Evolutionary conservation across 2,888 invertebrate species (phyloP), one percentile per base, ranked within the genome.

Genomic region (Habrosyne pyritoides): DNA sequence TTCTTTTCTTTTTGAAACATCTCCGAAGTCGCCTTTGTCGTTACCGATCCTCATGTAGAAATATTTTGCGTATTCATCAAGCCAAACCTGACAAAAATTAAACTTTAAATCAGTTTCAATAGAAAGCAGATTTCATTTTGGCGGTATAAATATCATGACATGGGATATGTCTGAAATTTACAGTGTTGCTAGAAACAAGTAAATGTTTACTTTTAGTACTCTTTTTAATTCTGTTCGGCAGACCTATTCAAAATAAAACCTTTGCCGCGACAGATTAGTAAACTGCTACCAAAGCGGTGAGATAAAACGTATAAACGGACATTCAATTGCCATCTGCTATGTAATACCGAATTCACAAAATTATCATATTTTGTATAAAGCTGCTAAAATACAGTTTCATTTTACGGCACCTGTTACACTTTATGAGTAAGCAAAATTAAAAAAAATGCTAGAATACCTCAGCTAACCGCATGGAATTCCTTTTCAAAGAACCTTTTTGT

Each of bases 11-110:
- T 94, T 93, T 7, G 95, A 94, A 4, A 99, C 95, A 87, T 99
- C 97, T 1, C 99, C 99, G 84, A 94, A 98, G 75, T 99, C 96
- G 47, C 97, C 97, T 91, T 96, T 95, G 73, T 97, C 96, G 86
- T 96, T 95, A 61, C 99, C 99, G 79, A 99, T 98, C 79, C 99
- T 94, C 88, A 99, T 97, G 88, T 98, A 99, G 87, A 98, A 99
- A 89, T 99, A 99, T 86, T 98, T 96, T 70, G 98, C 96, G 87
- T 97, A 98, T 64, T 98, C 98, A 83, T 99, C 99, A 86, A 99
- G 91, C 98, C 98, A 98, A 22, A 99, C 98, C 88, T 94, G 3
- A 5, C 2, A 22, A 10, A 2, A 12, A 5, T 28, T 7, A 14
- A 10, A 28, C 1, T 10, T 48, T 12, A 48, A 22, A 6, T 46